Percentiles rank a stretch among this genome's conserved stretches.
phyloP scores from a whole-genome alignment of 2,797 vertebrate species.

The Nannoperca obscura region DNA sequence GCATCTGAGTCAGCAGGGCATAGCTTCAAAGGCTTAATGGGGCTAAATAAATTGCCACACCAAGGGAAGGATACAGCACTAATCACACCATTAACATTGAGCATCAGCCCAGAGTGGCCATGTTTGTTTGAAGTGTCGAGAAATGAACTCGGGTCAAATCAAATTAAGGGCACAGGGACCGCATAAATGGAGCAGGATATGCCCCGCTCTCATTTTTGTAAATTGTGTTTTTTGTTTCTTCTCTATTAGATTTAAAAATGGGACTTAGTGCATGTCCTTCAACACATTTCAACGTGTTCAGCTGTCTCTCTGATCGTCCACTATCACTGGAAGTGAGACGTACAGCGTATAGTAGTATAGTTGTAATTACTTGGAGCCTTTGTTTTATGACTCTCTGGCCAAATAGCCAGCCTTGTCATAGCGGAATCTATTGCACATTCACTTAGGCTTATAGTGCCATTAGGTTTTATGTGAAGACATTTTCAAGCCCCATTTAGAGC shows the following conservation, averaged over 20 bases:
- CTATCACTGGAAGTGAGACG: conserved; percentile 40
- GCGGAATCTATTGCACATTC: conserved; percentile 63
- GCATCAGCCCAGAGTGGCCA: conserved; percentile 72
- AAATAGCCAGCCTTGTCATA: conserved; percentile 64
- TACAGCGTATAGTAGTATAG: conserved; percentile 37
- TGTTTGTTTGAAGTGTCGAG: conserved; percentile 78
- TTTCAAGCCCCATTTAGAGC: conserved; percentile 70
- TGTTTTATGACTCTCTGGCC: conserved; percentile 68
- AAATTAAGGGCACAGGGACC: conserved; percentile 70
- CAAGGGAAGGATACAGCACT: conserved; percentile 78
- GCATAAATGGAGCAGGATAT: conserved; percentile 46
- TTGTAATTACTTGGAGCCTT: conserved; percentile 71
- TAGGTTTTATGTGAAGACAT: conserved; percentile 72
- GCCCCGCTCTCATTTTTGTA: conserved; percentile 31
- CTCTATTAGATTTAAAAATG: conserved; percentile 39
- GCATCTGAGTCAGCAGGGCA: conserved; percentile 83
- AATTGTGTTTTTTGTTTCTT: conserved; percentile 28
- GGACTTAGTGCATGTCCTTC: conserved; percentile 45
- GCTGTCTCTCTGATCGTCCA: conserved; percentile 10
- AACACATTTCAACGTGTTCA: conserved; percentile 30
- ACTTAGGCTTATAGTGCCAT: conserved; percentile 70
- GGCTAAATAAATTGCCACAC: conserved; percentile 81
- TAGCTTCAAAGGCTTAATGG: conserved; percentile 82
- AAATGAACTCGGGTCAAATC: conserved; percentile 77
- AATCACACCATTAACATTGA: conserved; percentile 85